phyloP scores from a whole-genome alignment of 2,797 vertebrate genomes.

The Arrhamphus sclerolepis region DNA sequence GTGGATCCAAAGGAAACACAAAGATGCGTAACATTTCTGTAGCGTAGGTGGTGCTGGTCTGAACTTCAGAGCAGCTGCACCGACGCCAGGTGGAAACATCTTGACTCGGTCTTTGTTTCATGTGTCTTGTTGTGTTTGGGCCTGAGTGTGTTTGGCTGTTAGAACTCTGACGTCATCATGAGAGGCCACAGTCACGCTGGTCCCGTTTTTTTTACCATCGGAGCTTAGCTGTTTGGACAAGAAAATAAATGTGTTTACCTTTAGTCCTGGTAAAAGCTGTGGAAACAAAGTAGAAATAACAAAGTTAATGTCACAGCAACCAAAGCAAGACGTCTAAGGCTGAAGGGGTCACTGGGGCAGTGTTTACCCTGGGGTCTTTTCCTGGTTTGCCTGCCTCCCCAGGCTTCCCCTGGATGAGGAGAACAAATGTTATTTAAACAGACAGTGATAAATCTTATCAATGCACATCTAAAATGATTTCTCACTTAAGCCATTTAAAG shows the following conservation, averaged over 20 bases:
- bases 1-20: no score
- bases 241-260: conserved; percentile 67
- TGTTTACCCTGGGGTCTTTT: conserved; percentile 87
- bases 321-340: neutral
- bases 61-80: no score
- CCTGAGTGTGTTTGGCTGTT: neutral
- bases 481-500: no score
- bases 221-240: conserved; percentile 17
- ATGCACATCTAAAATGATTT: neutral
- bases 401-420: conserved; percentile 79
- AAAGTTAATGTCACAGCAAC: conserved; percentile 17
- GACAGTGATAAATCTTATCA: neutral
- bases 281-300: conserved; percentile 38
- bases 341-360: neutral
- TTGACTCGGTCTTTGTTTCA: neutral
- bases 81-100: no score
- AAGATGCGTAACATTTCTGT: no score
- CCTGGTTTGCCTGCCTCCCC: conserved; percentile 89
- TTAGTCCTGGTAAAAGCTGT: conserved; percentile 81
- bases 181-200: conserved; percentile 5
- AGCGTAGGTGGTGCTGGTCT: no score
- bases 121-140: neutral
- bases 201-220: neutral
- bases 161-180: neutral
- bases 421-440: neutral